Evolutionary conservation across 2,888 invertebrate species (phyloP), one percentile per base, ranked within the genome.

Genomic region (Campaea margaritaria): DNA sequence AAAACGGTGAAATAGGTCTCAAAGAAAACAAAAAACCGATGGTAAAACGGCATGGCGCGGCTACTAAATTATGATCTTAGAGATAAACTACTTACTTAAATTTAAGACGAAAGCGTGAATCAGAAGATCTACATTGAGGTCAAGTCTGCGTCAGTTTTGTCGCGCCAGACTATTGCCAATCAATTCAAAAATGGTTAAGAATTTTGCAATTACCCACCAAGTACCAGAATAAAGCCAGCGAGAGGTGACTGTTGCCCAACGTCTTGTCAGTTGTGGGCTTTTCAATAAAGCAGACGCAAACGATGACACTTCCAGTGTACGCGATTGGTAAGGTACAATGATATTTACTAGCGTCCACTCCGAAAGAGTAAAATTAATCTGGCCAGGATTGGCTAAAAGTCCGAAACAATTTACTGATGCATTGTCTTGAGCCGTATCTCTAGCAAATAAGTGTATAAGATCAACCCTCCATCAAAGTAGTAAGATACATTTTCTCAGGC

Each of bases 191-290:
- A 45, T 57, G 53, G 36, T 50, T 48, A 15, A 51, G 14, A 44
- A 58, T 62, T 58, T 62, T 58, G 62, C 58, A 62, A 62, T 31
- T 39, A 45, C n/a, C n/a, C 38, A 44, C 41, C 46, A 34, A 50
- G 45, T 43, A 36, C 36, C 53, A 58, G 54, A 50, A 51, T 51
- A 50, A 51, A 46, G 43, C 11, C 27, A 13, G 34, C 36, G n/a
- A 36, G n/a, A 36, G 39, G 14, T 8, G 14, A 16, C 38, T 42
- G 16, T 62, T 62, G 34, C 57, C 38, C 41, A 62, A 62, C 11
- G 15, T 50, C 49, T 51, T 41, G 28, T 44, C 16, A 52, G 44
- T 52, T 36, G 41, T 53, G 43, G 10, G 38, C 51, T 43, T 28
- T 46, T 46, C 39, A 57, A 57, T 50, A 50, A 41, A 11, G 11